Evolutionary conservation across 2,888 invertebrate species (phyloP).

Genomic region (Aphelenchoides bicaudatus): DNA sequence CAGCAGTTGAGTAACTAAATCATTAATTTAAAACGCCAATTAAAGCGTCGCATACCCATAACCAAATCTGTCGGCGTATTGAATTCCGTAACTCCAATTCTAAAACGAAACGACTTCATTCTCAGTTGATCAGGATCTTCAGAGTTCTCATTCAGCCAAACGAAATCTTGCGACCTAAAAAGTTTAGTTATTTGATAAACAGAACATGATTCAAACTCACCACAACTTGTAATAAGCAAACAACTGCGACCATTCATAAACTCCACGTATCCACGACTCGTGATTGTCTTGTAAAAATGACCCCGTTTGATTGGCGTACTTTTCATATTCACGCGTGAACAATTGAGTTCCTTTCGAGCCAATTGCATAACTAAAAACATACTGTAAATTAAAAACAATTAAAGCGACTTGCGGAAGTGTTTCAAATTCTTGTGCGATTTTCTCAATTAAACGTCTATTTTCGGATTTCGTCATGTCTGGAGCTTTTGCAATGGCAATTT

Average conservation of each 20-base stretch:
- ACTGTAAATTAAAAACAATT: no score
- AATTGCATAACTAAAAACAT: slow-evolving; percentile 49
- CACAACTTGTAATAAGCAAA: slow-evolving; percentile 59
- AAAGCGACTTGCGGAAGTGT: no score
- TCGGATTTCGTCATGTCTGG: slow-evolving; percentile 47
- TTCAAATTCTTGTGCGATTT: slow-evolving; percentile 52
- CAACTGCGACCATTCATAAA: slow-evolving; percentile 57
- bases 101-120: slow-evolving; percentile 52
- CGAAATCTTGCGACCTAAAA: slow-evolving; percentile 55
- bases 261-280: slow-evolving; percentile 56
- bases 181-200: neutral
- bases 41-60: no score
- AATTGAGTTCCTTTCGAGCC: slow-evolving; percentile 55
- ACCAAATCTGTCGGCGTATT: slow-evolving; percentile 55
- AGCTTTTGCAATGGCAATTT: slow-evolving; percentile 52
- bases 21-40: no score
- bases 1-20: slow-evolving; percentile 43
- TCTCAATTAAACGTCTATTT: slow-evolving; percentile 48
- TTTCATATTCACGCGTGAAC: slow-evolving; percentile 57
- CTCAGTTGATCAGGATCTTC: slow-evolving; percentile 27
- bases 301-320: slow-evolving; percentile 55
- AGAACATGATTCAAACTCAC: slow-evolving; percentile 27
- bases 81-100: slow-evolving; percentile 56
- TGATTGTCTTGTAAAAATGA: slow-evolving; percentile 51
- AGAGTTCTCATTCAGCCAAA: slow-evolving; percentile 51